Conservation (phyloP, 2,888 invertebrate genomes). For the Leptinotarsa tumamoca region DNA sequence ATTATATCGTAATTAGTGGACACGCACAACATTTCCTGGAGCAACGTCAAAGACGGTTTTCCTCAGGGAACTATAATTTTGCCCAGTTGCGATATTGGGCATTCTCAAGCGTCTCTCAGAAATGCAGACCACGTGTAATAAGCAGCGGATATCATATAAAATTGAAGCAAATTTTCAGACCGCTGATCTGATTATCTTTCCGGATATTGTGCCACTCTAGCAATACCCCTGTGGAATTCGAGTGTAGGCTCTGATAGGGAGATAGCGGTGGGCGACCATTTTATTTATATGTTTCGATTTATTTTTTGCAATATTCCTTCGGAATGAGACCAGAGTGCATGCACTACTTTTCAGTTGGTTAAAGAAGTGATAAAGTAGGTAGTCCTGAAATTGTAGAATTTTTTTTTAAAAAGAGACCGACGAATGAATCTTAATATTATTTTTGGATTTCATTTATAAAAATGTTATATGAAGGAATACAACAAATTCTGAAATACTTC, state of each 20-base stretch:
- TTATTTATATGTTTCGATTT: too few relatives aligned
- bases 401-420: too few relatives aligned
- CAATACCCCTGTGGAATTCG: constrained; percentile 36
- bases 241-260: neutral
- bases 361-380: too few relatives aligned
- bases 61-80: constrained; percentile 11
- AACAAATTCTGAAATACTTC: too few relatives aligned
- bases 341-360: too few relatives aligned
- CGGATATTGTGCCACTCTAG: constrained; percentile 56
- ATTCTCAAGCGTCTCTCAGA: constrained; percentile 43
- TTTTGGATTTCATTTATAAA: too few relatives aligned
- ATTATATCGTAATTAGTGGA: neutral
- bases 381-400: too few relatives aligned
- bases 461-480: neutral
- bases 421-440: neutral
- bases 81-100: constrained; percentile 26
- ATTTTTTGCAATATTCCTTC: too few relatives aligned
- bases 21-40: neutral
- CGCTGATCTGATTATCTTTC: constrained; percentile 63
- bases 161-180: constrained; percentile 65
- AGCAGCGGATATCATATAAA: constrained; percentile 64
- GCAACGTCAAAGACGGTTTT: neutral
- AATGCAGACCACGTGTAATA: constrained; percentile 63
- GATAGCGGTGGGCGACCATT: neutral
- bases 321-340: too few relatives aligned